phyloP scores from a whole-genome alignment of 2,113 vertebrate species.

The Pseudois nayaur region DNA sequence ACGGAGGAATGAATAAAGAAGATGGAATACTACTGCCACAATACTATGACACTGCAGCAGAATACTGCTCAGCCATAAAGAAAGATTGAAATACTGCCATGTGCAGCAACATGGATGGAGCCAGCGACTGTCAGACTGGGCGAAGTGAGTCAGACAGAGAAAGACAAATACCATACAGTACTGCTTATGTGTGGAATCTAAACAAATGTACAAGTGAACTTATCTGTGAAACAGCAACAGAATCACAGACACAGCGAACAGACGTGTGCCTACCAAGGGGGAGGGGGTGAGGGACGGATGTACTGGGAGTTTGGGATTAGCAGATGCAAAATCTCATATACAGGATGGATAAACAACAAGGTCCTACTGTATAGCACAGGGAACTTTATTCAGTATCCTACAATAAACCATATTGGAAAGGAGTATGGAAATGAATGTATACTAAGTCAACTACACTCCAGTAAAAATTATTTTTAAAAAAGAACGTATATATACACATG shows the following conservation, averaged over 20 bases:
- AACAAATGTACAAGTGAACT: background rate
- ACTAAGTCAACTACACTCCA: background rate
- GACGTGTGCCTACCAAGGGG: background rate
- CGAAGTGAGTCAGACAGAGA: background rate
- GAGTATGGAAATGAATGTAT: background rate
- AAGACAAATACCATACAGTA: background rate
- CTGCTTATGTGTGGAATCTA: background rate
- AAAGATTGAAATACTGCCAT: background rate
- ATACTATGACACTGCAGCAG: background rate
- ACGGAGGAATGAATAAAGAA: background rate
- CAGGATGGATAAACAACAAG: background rate
- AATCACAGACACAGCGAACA: background rate
- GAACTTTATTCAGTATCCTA: background rate
- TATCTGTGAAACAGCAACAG: too few species aligned
- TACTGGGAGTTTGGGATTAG: background rate
- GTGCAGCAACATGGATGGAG: background rate
- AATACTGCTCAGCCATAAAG: background rate
- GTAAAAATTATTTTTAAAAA: background rate
- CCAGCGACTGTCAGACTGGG: background rate
- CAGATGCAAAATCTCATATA: background rate
- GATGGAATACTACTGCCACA: background rate
- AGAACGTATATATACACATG: background rate
- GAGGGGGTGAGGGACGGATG: background rate
- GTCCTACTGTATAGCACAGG: background rate
- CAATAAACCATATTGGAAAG: background rate